A percentile compares a stretch with the other conserved stretches of the same genome.
Evolutionary conservation across 2,888 invertebrate species (phyloP).

Genomic region (Pterostichus niger): DNA sequence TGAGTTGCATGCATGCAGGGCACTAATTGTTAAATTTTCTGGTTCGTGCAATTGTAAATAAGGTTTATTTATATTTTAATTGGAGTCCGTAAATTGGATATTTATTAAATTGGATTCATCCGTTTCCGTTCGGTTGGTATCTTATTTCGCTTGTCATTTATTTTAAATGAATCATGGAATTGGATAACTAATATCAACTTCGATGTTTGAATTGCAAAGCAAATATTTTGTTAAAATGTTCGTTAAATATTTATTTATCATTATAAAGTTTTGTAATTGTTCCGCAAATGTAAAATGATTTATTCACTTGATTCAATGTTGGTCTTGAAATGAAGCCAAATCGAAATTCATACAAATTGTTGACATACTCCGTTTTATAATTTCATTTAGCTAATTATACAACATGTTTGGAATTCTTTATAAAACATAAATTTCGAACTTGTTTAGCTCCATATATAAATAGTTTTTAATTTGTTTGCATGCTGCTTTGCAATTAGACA

Average conservation of each 20-base stretch:
- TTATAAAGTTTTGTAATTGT: conserved; percentile 25
- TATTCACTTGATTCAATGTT: neutral
- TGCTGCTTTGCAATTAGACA: conserved; percentile 29
- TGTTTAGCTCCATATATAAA: neutral
- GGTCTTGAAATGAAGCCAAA: neutral
- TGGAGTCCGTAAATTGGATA: neutral
- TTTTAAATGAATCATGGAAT: conserved; percentile 10
- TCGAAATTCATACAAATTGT: neutral
- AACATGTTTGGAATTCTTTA: conserved; percentile 5
- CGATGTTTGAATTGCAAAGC: neutral
- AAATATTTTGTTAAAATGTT: conserved; percentile 24
- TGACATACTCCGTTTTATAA: neutral
- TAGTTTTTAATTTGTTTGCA: conserved; percentile 31
- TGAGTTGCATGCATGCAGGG: neutral
- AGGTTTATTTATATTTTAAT: conserved; percentile 7
- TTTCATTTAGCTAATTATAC: neutral
- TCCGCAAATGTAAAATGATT: conserved; percentile 5
- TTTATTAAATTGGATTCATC: neutral
- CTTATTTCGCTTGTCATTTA: neutral
- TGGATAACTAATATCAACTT: conserved; percentile 17
- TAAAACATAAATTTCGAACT: neutral
- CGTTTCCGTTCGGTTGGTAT: neutral
- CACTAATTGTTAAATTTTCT: neutral
- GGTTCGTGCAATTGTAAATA: neutral
- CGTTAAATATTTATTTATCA: conserved; percentile 30